These are phyloP conservation scores for Lepilemur ruficaudatus DNA, from an alignment of 2,797 vertebrate species.

Conservation along the genomic window DNA sequence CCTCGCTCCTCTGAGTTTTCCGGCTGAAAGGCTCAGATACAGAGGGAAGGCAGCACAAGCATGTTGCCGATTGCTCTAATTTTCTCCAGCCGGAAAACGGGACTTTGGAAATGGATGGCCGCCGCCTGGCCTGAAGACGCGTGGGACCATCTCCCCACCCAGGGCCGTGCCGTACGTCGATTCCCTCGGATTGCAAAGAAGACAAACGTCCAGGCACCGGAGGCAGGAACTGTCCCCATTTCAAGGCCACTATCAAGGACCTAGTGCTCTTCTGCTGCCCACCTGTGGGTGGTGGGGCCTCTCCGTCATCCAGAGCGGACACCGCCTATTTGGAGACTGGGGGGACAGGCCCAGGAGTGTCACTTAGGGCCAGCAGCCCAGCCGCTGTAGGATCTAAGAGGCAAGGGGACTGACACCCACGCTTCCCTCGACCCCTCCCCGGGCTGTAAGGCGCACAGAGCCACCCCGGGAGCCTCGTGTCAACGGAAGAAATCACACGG, in stretches of 20 bases:
- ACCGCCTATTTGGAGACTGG: background rate
- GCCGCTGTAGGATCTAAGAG: background rate
- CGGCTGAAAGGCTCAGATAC: too few relatives aligned
- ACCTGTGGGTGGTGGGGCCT: background rate
- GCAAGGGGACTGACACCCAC: background rate
- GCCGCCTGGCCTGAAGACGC: background rate
- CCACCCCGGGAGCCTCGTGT: background rate
- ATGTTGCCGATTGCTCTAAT: background rate
- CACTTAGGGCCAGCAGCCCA: too few relatives aligned
- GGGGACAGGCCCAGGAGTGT: background rate
- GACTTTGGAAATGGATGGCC: background rate
- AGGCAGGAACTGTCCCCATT: too few relatives aligned
- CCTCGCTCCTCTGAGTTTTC: background rate
- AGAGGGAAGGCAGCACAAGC: background rate
- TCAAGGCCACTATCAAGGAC: background rate
- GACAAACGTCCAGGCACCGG: too few relatives aligned
- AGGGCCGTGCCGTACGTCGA: rapidly evolving
- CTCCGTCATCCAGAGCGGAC: rapidly evolving
- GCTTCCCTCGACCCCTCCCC: background rate
- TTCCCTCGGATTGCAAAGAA: background rate
- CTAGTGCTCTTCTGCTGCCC: rapidly evolving
- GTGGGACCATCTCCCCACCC: background rate
- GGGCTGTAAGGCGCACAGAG: background rate
- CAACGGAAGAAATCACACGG: background rate
- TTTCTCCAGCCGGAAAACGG: background rate